Evolutionary conservation across 2,888 invertebrate genomes (phyloP).

Genomic region (Erebia palarica): DNA sequence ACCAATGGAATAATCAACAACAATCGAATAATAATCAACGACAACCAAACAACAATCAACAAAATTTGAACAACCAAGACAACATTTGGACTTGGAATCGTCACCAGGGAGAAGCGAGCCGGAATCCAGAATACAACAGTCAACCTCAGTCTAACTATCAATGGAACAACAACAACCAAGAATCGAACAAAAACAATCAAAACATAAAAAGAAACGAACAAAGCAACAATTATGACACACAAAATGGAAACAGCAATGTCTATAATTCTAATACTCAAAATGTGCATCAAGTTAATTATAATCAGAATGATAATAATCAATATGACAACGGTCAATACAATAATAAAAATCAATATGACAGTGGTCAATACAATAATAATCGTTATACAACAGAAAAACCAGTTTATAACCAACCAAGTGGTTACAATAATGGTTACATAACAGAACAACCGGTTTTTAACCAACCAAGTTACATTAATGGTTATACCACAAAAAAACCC

Average conservation of each 20-base stretch:
- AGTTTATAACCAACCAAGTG: constrained; percentile 6
- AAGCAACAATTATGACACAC: not conserved
- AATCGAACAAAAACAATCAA: constrained; percentile 5
- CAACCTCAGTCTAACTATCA: constrained; percentile 9
- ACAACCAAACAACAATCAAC: constrained; percentile 24
- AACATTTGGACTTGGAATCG: constrained; percentile 18
- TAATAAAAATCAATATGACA: not conserved
- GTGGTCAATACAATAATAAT: constrained; percentile 5
- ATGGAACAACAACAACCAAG: constrained; percentile 6
- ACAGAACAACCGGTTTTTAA: constrained; percentile 22
- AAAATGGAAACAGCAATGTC: not conserved
- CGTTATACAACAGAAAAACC: constrained; percentile 2
- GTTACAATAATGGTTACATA: constrained; percentile 23
- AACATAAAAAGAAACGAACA: constrained; percentile 13
- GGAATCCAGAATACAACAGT: constrained; percentile 5
- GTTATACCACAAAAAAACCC: not conserved
- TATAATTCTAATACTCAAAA: constrained; percentile 11
- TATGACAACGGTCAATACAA: not conserved
- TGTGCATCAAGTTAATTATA: not conserved
- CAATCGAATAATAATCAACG: not conserved
- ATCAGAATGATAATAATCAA: not conserved
- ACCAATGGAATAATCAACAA: constrained; percentile 12
- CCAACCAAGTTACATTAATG: not conserved
- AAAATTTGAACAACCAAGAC: constrained; percentile 7
- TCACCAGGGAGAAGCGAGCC: constrained; percentile 4